Percentiles rank a stretch among this genome's conserved stretches.
Conservation (phyloP, 2,888 invertebrate species). For the Trachelus stipa region DNA sequence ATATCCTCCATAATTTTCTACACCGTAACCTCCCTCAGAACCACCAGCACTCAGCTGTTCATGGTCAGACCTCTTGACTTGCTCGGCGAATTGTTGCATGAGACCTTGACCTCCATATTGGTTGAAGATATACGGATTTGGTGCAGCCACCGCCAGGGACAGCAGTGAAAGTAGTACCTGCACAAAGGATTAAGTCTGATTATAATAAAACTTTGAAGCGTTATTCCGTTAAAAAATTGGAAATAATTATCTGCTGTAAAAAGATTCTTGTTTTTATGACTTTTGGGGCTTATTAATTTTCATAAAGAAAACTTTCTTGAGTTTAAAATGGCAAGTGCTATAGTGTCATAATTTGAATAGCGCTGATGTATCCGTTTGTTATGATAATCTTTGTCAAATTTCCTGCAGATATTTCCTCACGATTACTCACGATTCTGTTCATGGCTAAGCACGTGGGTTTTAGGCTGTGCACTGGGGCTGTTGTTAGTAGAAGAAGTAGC, state of each 20-base stretch:
- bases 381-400: not conserved
- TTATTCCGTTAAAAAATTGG: constrained; percentile 9
- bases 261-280: not conserved
- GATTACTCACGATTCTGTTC: constrained; percentile 54
- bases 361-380: not conserved
- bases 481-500: constrained; percentile 43
- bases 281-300: not conserved
- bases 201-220: not conserved
- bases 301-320: not conserved
- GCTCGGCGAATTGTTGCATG: constrained; percentile 24
- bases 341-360: not conserved
- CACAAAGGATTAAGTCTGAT: constrained; percentile 1
- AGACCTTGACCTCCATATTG: constrained; percentile 40
- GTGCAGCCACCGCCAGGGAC: constrained; percentile 42
- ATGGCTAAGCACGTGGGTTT: constrained; percentile 42
- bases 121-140: constrained; percentile 48
- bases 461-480: constrained; percentile 27
- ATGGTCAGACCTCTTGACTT: constrained; percentile 56
- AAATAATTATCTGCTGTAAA: constrained; percentile 3
- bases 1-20: constrained; percentile 29
- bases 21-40: constrained; percentile 42
- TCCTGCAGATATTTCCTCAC: not conserved
- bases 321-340: not conserved
- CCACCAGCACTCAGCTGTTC: constrained; percentile 51
- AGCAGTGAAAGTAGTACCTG: constrained; percentile 52